These are phyloP conservation scores for Cephus cinctus DNA, from an alignment of 1,140 invertebrate species.

Conservation along the genomic window DNA sequence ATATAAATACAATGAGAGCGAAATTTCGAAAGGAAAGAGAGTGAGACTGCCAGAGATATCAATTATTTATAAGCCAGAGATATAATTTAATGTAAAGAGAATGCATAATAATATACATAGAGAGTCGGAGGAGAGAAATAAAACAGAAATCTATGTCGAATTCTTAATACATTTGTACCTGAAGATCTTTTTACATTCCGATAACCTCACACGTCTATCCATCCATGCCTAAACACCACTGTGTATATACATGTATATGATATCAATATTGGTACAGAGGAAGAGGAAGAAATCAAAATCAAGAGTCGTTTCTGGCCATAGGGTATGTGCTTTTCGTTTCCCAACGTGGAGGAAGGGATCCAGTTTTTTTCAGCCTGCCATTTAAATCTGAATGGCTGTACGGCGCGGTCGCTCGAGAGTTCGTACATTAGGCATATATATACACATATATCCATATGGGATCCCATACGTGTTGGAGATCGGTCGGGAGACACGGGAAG, in stretches of 20 bases:
- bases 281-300: too few species aligned
- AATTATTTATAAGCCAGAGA: constrained; percentile 48
- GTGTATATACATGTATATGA: neutral
- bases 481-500: neutral
- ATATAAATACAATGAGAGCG: constrained; percentile 7
- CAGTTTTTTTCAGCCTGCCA: constrained; percentile 33
- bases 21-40: constrained; percentile 21
- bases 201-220: too few species aligned
- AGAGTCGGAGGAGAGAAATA: constrained; percentile 30
- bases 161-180: constrained; percentile 21
- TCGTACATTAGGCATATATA: too few species aligned
- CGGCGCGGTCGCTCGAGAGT: constrained; percentile 31
- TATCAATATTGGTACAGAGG: too few species aligned
- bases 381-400: constrained; percentile 55
- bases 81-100: constrained; percentile 48
- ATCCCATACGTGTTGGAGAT: constrained; percentile 32
- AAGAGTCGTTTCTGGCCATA: too few species aligned
- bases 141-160: constrained; percentile 32
- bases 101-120: constrained; percentile 31
- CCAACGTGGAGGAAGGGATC: too few species aligned
- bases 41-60: neutral
- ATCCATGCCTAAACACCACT: neutral
- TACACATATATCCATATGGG: too few species aligned
- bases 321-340: neutral
- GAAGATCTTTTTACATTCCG: too few species aligned